Percentiles rank a stretch among this genome's conserved stretches.
These are phyloP conservation scores for Drosophila greeni DNA, from an alignment of 2,888 invertebrate species.

Conservation along the genomic window DNA sequence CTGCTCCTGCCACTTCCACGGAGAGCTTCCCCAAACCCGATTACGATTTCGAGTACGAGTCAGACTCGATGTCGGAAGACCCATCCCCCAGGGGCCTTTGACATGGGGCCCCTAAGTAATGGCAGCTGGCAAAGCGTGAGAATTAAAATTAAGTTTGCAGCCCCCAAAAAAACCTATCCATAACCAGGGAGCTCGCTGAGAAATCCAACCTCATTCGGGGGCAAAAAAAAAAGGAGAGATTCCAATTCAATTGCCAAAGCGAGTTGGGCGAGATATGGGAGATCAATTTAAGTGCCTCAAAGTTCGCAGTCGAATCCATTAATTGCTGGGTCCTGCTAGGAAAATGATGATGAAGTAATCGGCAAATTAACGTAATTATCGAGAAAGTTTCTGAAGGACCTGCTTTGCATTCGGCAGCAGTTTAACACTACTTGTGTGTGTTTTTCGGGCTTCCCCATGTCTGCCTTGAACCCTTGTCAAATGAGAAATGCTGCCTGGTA, in stretches of 20 bases:
- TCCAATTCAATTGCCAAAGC: conserved; percentile 26
- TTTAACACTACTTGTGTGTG: conserved; percentile 14
- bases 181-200: conserved; percentile 5
- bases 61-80: background rate
- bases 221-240: conserved; percentile 3
- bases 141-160: conserved; percentile 68
- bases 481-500: conserved; percentile 8
- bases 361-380: conserved; percentile 8
- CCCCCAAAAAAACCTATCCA: conserved; percentile 12
- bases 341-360: conserved; percentile 12
- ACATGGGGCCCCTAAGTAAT: conserved; percentile 56
- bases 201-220: conserved; percentile 14
- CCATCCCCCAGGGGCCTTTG: conserved; percentile 41
- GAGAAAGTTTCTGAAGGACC: background rate
- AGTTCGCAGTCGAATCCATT: background rate
- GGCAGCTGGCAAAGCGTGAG: conserved; percentile 60
- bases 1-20: background rate
- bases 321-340: conserved; percentile 9
- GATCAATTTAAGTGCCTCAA: conserved; percentile 18
- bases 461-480: conserved; percentile 24
- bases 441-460: conserved; percentile 8
- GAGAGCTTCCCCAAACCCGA: background rate
- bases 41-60: conserved; percentile 5
- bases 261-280: conserved; percentile 10
- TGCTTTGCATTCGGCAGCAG: background rate